Evolutionary conservation across 2,888 invertebrate species (phyloP), one percentile per base, ranked within the genome.

Genomic region (Meta bourneti): DNA sequence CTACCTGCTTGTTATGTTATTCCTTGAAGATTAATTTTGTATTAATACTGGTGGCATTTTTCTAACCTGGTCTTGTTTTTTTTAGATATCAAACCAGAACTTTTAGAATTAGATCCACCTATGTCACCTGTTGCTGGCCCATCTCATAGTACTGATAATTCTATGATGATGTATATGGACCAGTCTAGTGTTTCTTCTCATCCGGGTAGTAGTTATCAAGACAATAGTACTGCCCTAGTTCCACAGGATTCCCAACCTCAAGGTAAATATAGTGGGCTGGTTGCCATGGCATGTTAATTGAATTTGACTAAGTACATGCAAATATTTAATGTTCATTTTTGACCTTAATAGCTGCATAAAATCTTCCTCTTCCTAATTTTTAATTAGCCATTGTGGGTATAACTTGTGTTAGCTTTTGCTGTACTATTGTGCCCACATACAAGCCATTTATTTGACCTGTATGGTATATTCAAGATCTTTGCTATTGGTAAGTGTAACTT

Each of bases 201-300:
- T 70, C 92, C 92, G n/a, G 92, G 92, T 74, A 89, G 88, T 34
- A 92, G 92, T 84, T 92, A 85, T 74, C 91, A 91, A 72, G 92
- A 92, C 75, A 92, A 84, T 84, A 61, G 61, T 61, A 48, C 79
- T 9, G 88, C 88, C 49, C 70, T 92, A 8, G 89, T 84, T 69
- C 78, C 89, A 20, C 79, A 83, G 70, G 88, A 92, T 70, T 89
- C 87, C 7, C 89, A 88, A 80, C 88, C 79, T 48, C 88, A 89
- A 83, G 89, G 89, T 89, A 89, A 89, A 69, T 92, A 92, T 80
- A 48, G 51, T 19, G 70, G 9, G 20, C 19, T 81, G 48, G 8
- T 34, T 71, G 9, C 19, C 5, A 69, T 77, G 19, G 20, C 0
- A 51, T 75, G 13, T 34, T 34, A 13, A 6, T 11, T 20, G 1